phyloP scores from a whole-genome alignment of 2,797 vertebrate species.

The Monodelphis domestica region DNA sequence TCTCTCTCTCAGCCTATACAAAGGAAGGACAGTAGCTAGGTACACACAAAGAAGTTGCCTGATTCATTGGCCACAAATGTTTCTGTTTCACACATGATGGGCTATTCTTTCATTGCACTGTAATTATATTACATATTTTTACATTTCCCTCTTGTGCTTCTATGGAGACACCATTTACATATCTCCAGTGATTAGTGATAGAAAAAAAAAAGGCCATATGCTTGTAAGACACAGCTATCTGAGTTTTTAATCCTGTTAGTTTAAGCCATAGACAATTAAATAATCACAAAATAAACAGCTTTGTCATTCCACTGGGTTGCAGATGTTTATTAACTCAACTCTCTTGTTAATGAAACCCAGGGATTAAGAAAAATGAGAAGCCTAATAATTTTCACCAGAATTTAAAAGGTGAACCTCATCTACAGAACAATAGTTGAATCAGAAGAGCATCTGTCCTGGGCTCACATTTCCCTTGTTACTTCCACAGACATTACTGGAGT shows the following conservation, averaged over 20 bases:
- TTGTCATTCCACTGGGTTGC: slow-evolving; percentile 53
- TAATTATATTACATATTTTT: slow-evolving; percentile 69
- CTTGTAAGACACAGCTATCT: slow-evolving; percentile 67
- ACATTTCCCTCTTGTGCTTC: slow-evolving; percentile 70
- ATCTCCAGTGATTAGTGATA: slow-evolving; percentile 68
- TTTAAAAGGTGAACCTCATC: slow-evolving; percentile 49
- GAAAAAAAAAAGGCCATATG: slow-evolving; percentile 74
- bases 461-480: neutral
- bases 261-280: slow-evolving; percentile 71
- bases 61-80: slow-evolving; percentile 1
- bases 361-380: slow-evolving; percentile 59
- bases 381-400: neutral
- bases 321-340: slow-evolving; percentile 67
- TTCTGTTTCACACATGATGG: slow-evolving; percentile 50
- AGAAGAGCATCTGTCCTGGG: slow-evolving; percentile 5
- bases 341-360: slow-evolving; percentile 49
- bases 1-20: too few relatives aligned
- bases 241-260: slow-evolving; percentile 72
- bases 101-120: slow-evolving; percentile 65
- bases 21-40: slow-evolving; percentile 56
- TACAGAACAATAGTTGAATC: neutral
- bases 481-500: neutral
- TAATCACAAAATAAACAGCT: slow-evolving; percentile 58
- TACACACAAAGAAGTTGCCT: slow-evolving; percentile 60
- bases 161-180: slow-evolving; percentile 59